Conservation (phyloP, 2,113 vertebrate genomes). For the Amblyornis subalaris region DNA sequence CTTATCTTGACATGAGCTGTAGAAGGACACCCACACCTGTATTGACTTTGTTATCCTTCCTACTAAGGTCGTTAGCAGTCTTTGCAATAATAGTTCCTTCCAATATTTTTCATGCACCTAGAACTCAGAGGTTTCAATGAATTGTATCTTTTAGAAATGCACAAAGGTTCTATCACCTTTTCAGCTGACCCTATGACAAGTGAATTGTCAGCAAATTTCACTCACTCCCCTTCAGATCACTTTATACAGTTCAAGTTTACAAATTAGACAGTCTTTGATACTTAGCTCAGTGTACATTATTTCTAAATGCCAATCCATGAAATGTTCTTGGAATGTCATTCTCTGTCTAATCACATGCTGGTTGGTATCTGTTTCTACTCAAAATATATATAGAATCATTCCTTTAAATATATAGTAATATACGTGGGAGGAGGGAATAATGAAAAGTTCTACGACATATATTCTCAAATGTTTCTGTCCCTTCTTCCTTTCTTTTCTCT, state of each 20-base stretch:
- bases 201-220: background rate
- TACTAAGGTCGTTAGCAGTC: background rate
- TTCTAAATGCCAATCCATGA: background rate
- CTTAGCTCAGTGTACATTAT: background rate
- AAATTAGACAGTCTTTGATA: background rate
- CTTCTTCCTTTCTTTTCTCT: background rate
- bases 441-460: background rate
- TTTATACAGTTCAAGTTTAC: background rate
- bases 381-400: background rate
- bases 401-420: background rate
- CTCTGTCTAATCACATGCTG: background rate
- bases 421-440: fast-evolving
- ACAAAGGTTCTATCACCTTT: background rate
- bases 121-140: background rate
- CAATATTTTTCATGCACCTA: background rate
- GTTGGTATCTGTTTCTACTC: background rate
- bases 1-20: background rate
- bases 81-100: background rate
- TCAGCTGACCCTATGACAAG: background rate
- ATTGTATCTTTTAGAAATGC: background rate
- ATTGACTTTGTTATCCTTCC: background rate
- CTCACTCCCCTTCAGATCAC: background rate
- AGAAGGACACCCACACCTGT: background rate
- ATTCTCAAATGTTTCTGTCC: background rate
- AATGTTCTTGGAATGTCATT: background rate